These are phyloP conservation scores for Conops quadrifasciatus DNA, from an alignment of 2,888 invertebrate genomes.

Conservation along the genomic window DNA sequence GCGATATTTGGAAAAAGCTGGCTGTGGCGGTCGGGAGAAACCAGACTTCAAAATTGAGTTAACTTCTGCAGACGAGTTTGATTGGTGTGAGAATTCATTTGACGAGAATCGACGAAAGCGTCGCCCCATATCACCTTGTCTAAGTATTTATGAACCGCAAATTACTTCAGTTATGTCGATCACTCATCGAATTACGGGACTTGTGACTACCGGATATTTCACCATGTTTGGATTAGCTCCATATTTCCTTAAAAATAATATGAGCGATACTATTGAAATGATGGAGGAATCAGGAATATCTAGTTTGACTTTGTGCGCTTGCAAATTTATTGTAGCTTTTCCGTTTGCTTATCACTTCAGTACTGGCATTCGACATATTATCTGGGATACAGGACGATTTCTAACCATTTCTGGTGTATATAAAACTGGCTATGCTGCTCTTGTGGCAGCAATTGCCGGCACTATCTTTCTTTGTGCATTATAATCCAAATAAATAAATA, in stretches of 20 bases:
- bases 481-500: constrained; percentile 43
- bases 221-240: constrained; percentile 70
- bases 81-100: background rate
- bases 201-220: constrained; percentile 69
- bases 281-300: constrained; percentile 65
- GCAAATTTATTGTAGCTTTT: constrained; percentile 78
- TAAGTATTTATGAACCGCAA: constrained; percentile 82
- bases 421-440: constrained; percentile 72
- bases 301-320: constrained; percentile 68
- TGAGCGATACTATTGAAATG: constrained; percentile 69
- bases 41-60: background rate
- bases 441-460: constrained; percentile 62
- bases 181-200: constrained; percentile 80
- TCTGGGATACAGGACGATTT: constrained; percentile 81
- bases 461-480: constrained; percentile 63
- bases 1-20: background rate
- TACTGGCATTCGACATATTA: constrained; percentile 89
- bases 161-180: constrained; percentile 82
- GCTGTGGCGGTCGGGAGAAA: background rate
- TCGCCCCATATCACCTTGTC: constrained; percentile 84
- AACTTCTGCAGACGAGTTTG: background rate
- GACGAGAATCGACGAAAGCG: constrained; percentile 72
- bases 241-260: constrained; percentile 69
- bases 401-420: constrained; percentile 79
- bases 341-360: constrained; percentile 84